Conservation (phyloP, 2,113 vertebrate genomes). For the Dascyllus trimaculatus region DNA sequence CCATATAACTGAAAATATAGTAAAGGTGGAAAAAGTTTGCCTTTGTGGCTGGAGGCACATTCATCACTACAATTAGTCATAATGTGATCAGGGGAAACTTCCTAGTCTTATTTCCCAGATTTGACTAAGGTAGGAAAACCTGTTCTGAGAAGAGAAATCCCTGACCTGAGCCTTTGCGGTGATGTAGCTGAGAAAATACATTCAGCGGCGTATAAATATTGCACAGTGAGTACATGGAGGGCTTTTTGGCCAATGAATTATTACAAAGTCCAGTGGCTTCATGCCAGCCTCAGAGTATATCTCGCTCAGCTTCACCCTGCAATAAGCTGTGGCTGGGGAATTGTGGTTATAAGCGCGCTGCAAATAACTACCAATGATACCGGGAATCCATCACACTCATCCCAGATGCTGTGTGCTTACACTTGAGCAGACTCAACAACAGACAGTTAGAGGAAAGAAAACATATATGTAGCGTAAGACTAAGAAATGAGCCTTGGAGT, state of each 20-base stretch:
- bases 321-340: conserved; percentile 71
- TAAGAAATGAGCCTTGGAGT: conserved; percentile 4
- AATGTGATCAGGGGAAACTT: conserved; percentile 34
- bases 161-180: conserved; percentile 43
- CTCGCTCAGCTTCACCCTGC: conserved; percentile 62
- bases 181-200: conserved; percentile 65
- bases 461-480: neutral
- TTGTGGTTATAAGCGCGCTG: conserved; percentile 58
- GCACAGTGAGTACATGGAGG: conserved; percentile 71
- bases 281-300: conserved; percentile 62
- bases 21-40: neutral
- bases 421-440: conserved; percentile 31
- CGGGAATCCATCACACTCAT: conserved; percentile 65
- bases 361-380: conserved; percentile 67
- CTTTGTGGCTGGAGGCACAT: neutral
- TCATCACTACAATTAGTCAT: conserved; percentile 1
- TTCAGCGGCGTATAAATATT: conserved; percentile 81
- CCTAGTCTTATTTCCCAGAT: conserved; percentile 46
- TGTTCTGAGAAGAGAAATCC: conserved; percentile 44
- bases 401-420: conserved; percentile 43
- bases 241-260: conserved; percentile 81
- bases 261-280: conserved; percentile 76
- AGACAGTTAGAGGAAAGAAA: conserved; percentile 5
- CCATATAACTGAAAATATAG: neutral
- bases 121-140: conserved; percentile 40